Evolutionary conservation across 1,140 invertebrate genomes (phyloP).

Genomic region (Calliphora vicina): DNA sequence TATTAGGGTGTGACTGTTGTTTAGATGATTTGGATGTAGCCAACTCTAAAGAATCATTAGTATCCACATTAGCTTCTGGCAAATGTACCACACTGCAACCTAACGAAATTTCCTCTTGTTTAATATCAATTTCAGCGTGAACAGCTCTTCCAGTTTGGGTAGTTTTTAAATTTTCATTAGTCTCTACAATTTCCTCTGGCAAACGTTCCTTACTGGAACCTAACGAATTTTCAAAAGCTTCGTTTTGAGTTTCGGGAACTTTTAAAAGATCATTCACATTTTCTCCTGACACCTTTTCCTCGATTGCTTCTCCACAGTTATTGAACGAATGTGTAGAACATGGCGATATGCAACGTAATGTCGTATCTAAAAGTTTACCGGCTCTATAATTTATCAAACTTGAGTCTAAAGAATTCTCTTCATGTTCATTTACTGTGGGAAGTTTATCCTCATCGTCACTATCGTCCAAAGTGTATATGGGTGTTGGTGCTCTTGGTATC

Average conservation of each 20-base stretch:
- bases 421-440: constrained; percentile 39
- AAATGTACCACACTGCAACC: neutral
- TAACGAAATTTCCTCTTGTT: no score
- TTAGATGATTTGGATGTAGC: constrained; percentile 46
- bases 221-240: neutral
- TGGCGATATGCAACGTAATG: constrained; percentile 44
- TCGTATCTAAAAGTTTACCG: constrained; percentile 11
- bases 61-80: neutral
- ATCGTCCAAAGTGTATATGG: constrained; percentile 48
- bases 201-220: no score
- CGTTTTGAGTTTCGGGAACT: neutral
- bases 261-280: constrained; percentile 53
- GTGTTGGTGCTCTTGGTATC: constrained; percentile 50
- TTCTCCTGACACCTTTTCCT: constrained; percentile 50
- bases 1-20: constrained; percentile 46
- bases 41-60: constrained; percentile 40
- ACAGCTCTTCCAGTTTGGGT: no score
- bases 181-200: no score
- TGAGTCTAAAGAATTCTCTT: constrained; percentile 57
- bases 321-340: constrained; percentile 55
- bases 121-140: no score
- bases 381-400: constrained; percentile 32
- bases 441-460: constrained; percentile 44
- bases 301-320: constrained; percentile 58
- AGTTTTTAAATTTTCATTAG: no score